Conservation (phyloP, 2,797 vertebrate genomes). For the Labroides dimidiatus region DNA sequence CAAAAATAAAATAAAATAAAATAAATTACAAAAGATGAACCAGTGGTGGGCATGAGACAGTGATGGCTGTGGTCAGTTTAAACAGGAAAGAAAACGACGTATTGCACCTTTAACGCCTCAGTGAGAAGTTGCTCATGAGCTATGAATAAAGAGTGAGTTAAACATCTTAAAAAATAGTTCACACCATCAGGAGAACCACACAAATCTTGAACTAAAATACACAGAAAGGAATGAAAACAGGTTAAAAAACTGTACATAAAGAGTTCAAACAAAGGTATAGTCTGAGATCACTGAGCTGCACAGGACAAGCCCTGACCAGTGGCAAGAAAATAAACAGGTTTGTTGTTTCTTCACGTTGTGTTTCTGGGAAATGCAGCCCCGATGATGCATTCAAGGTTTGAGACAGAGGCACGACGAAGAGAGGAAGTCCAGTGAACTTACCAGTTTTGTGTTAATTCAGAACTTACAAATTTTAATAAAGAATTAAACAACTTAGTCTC, state of each 20-base stretch:
- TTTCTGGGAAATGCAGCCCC: slow-evolving; percentile 21
- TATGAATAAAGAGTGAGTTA: slow-evolving; percentile 59
- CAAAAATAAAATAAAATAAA: too few species aligned
- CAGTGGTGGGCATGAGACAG: slow-evolving; percentile 78
- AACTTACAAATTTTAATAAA: neutral
- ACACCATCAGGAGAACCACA: slow-evolving; percentile 42
- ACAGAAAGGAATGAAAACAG: slow-evolving; percentile 58
- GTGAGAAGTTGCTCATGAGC: slow-evolving; percentile 67
- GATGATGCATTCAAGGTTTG: slow-evolving; percentile 13
- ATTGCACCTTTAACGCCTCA: slow-evolving; percentile 84
- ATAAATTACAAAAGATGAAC: slow-evolving; percentile 79
- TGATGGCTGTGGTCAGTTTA: slow-evolving; percentile 75
- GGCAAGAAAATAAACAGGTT: slow-evolving; percentile 15
- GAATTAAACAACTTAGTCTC: neutral
- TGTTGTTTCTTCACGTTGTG: slow-evolving; percentile 28
- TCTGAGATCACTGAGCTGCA: slow-evolving; percentile 30
- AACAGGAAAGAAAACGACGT: slow-evolving; percentile 70
- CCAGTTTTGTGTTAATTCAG: slow-evolving; percentile 1
- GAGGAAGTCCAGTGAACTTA: slow-evolving; percentile 17
- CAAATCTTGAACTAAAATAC: slow-evolving; percentile 53
- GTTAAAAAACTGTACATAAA: slow-evolving; percentile 63
- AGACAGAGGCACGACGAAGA: slow-evolving; percentile 33
- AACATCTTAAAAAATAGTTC: slow-evolving; percentile 36
- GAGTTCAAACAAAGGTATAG: slow-evolving; percentile 50
- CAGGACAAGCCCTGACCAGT: slow-evolving; percentile 10